Evolutionary conservation across 37 sponge, comb jelly and placozoan genomes (phyloP).

Genomic region (Ianthella basta): DNA sequence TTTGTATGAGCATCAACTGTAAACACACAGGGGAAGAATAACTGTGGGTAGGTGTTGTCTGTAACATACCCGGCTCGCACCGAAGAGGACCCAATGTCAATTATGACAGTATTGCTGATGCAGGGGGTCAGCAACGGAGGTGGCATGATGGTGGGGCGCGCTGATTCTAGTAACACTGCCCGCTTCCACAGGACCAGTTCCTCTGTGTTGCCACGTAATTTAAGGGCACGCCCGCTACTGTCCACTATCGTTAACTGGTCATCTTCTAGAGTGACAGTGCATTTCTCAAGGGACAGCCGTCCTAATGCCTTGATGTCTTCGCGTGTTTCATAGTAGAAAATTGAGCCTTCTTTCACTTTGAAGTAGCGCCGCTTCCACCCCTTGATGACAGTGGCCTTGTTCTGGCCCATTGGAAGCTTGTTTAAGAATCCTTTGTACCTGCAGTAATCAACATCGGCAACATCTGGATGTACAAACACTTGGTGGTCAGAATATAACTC

Average conservation of each 20-base stretch:
- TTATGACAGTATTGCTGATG: constrained; percentile 39
- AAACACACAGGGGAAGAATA: constrained; percentile 83
- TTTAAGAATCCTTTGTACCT: constrained; percentile 73
- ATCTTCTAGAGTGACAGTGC: constrained; percentile 35
- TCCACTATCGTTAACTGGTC: constrained; percentile 30
- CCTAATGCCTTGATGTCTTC: constrained; percentile 45
- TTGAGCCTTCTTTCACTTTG: constrained; percentile 55
- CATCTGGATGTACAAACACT: background rate
- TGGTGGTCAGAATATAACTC: constrained; percentile 69
- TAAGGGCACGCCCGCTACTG: constrained; percentile 32
- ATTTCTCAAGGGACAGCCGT: constrained; percentile 35
- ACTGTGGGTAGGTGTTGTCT: constrained; percentile 68
- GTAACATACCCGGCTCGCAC: constrained; percentile 73
- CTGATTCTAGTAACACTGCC: constrained; percentile 62
- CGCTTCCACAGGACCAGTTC: constrained; percentile 55
- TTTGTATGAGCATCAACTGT: constrained; percentile 36
- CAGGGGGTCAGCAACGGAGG: constrained; percentile 8
- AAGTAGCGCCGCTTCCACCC: constrained; percentile 82
- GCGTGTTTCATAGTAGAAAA: constrained; percentile 76
- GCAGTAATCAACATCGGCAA: background rate
- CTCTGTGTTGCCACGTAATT: constrained; percentile 46
- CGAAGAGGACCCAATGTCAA: constrained; percentile 82
- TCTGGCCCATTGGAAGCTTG: constrained; percentile 73
- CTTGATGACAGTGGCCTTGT: constrained; percentile 59
- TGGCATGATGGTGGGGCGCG: constrained; percentile 59